These are phyloP conservation scores for Cricetomys ansorgei DNA, from an alignment of 2,113 vertebrate genomes.

Conservation along the genomic window DNA sequence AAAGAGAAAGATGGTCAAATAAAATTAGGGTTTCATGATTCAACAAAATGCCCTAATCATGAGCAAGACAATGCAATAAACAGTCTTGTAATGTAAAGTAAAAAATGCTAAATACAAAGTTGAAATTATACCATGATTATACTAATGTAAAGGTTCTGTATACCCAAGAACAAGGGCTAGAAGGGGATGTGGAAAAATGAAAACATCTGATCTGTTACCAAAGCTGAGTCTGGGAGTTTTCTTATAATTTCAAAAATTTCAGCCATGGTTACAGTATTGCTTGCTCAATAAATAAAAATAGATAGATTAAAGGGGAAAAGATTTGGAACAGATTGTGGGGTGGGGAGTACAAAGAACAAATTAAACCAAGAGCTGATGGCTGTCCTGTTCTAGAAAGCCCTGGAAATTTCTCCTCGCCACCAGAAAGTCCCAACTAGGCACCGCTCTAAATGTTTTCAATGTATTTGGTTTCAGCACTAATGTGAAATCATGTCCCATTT, in stretches of 20 bases:
- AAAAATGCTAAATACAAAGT: slow-evolving; percentile 55
- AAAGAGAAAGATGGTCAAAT: slow-evolving; percentile 9
- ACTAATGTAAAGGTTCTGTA: slow-evolving; percentile 45
- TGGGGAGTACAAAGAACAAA: not conserved
- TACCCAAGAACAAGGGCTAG: slow-evolving; percentile 51
- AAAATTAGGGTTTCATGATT: slow-evolving; percentile 20
- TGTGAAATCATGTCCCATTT: slow-evolving; percentile 72
- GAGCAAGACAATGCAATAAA: slow-evolving; percentile 9
- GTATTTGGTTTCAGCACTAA: slow-evolving; percentile 67
- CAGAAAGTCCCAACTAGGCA: slow-evolving; percentile 45
- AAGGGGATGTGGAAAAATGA: slow-evolving; percentile 62
- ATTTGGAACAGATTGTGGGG: slow-evolving; percentile 63
- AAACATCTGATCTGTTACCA: slow-evolving; percentile 57
- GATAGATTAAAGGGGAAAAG: slow-evolving; percentile 64
- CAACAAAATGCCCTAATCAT: not conserved
- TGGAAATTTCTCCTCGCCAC: not conserved
- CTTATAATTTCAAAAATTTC: slow-evolving; percentile 68
- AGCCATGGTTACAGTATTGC: slow-evolving; percentile 61
- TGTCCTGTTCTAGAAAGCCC: slow-evolving; percentile 22
- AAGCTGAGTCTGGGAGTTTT: slow-evolving; percentile 49
- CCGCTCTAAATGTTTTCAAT: slow-evolving; percentile 46
- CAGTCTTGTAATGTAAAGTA: slow-evolving; percentile 17
- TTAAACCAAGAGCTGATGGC: not conserved
- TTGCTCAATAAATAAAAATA: slow-evolving; percentile 76
- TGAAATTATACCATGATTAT: slow-evolving; percentile 54